Conservation (phyloP, 1,140 invertebrate species). For the Bombyx mandarina region DNA sequence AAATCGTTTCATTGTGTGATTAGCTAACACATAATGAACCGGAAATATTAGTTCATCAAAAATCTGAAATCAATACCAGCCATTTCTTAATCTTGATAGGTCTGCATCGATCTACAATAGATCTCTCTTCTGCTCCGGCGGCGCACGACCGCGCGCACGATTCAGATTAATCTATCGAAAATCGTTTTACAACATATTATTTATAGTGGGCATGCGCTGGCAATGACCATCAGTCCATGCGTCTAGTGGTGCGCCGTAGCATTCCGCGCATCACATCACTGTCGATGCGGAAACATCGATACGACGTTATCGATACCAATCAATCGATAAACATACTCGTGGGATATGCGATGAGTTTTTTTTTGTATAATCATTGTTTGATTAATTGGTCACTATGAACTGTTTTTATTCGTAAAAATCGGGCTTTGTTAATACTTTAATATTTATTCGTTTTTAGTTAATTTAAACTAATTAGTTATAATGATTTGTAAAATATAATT, state of each 20-base stretch:
- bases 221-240: conserved; percentile 68
- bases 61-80: too few relatives aligned
- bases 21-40: too few relatives aligned
- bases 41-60: too few relatives aligned
- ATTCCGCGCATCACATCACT: conserved; percentile 31
- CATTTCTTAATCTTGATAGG: conserved; percentile 35
- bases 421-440: too few relatives aligned
- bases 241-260: conserved; percentile 50
- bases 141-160: conserved; percentile 65
- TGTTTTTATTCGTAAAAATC: too few relatives aligned
- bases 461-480: too few relatives aligned
- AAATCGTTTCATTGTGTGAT: too few relatives aligned
- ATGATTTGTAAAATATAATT: too few relatives aligned
- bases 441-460: too few relatives aligned
- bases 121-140: conserved; percentile 54
- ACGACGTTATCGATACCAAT: conserved; percentile 23
- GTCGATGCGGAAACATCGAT: conserved; percentile 40
- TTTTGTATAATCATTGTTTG: too few relatives aligned
- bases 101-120: conserved; percentile 60
- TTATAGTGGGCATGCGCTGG: conserved; percentile 68
- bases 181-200: conserved; percentile 72
- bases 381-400: too few relatives aligned
- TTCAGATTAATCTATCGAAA: conserved; percentile 72
- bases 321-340: background rate
- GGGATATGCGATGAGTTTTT: background rate